Evolutionary conservation across 2,797 vertebrate genomes (phyloP).

Genomic region (Bovichtus variegatus): DNA sequence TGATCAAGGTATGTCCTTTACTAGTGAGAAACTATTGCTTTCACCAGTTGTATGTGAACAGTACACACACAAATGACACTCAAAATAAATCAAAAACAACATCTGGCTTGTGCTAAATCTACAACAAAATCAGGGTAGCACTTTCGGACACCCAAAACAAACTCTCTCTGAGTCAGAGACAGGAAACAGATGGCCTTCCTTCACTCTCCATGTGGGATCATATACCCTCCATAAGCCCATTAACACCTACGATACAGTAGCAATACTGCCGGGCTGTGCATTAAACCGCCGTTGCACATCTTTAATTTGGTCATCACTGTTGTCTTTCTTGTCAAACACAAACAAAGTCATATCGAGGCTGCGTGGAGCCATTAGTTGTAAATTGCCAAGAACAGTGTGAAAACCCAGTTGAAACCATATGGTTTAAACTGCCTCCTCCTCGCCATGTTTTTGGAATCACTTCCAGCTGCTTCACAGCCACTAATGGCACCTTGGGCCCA

Average conservation of each 20-base stretch:
- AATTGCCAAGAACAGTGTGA: conserved; percentile 84
- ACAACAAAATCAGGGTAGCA: conserved; percentile 42
- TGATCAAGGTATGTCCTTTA: not conserved
- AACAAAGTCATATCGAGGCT: conserved; percentile 66
- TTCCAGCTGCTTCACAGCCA: conserved; percentile 87
- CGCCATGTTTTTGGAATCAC: conserved; percentile 86
- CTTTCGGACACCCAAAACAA: conserved; percentile 60
- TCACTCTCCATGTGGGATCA: conserved; percentile 74
- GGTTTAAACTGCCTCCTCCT: conserved; percentile 84
- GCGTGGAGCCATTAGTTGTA: conserved; percentile 74
- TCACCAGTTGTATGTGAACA: not conserved
- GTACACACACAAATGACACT: not conserved
- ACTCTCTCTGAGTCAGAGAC: conserved; percentile 63
- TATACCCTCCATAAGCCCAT: conserved; percentile 71
- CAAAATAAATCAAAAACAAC: not conserved
- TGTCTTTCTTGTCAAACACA: conserved; percentile 58
- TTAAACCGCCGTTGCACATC: conserved; percentile 52
- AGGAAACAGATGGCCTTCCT: conserved; percentile 78
- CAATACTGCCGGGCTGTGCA: conserved; percentile 25
- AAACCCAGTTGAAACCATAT: conserved; percentile 83
- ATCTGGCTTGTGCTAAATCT: conserved; percentile 30
- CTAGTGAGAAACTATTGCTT: not conserved
- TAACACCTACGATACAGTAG: conserved; percentile 77
- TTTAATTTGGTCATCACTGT: conserved; percentile 51
- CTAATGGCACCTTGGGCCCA: conserved; percentile 86